Percentiles rank a stretch among this genome's conserved stretches.
These are phyloP conservation scores for Fringilla coelebs DNA, from an alignment of 2,797 vertebrate species.

Conservation along the genomic window DNA sequence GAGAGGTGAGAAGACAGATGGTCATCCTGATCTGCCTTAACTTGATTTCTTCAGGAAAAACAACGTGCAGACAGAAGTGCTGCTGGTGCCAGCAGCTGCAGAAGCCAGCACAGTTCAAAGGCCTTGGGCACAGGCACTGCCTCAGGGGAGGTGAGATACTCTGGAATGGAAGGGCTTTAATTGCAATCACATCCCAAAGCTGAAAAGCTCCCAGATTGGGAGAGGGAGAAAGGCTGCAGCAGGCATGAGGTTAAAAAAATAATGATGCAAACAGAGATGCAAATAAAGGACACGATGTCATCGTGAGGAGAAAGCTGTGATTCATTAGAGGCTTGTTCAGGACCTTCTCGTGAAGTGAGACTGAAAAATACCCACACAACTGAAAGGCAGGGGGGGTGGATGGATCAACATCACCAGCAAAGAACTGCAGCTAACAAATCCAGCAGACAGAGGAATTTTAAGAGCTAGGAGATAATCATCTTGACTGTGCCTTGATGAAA, in stretches of 20 bases:
- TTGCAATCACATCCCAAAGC: neutral
- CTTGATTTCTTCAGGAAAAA: neutral
- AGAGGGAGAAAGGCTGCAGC: neutral
- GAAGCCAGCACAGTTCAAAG: neutral
- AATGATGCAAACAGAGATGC: neutral
- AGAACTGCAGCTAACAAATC: neutral
- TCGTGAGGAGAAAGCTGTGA: conserved; percentile 46
- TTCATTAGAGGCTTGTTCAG: conserved; percentile 41
- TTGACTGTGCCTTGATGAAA: neutral
- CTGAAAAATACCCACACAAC: neutral
- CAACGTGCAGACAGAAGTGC: neutral
- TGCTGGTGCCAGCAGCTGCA: neutral
- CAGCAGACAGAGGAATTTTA: neutral
- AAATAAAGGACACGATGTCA: conserved; percentile 41
- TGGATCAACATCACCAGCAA: neutral
- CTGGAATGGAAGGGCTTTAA: neutral
- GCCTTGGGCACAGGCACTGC: neutral
- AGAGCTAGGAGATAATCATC: neutral
- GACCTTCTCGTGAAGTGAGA: neutral
- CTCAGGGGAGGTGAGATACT: neutral
- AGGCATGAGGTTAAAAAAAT: neutral
- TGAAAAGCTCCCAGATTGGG: neutral
- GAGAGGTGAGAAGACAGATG: neutral
- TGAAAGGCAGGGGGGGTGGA: neutral
- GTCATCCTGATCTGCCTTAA: neutral